Conservation (phyloP, 1,140 invertebrate species). For the Latrodectus geometricus region DNA sequence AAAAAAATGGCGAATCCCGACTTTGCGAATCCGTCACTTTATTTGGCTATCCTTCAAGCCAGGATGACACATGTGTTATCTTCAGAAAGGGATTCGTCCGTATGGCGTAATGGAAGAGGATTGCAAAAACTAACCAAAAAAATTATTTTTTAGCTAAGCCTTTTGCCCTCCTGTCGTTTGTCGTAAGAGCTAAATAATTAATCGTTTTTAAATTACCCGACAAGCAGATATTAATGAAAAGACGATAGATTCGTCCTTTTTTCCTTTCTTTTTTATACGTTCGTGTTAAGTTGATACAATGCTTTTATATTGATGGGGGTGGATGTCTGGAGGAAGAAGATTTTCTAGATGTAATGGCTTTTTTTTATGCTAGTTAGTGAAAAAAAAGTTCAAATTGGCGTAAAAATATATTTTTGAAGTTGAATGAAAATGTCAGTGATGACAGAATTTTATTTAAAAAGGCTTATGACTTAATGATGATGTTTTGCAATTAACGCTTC, state of each 20-base stretch:
- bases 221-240: slow-evolving; percentile 47
- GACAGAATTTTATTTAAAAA: no score
- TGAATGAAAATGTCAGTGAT: no score
- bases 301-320: background rate
- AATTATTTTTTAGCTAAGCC: slow-evolving; percentile 27
- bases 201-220: slow-evolving; percentile 57
- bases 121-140: slow-evolving; percentile 23
- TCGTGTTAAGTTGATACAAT: slow-evolving; percentile 2
- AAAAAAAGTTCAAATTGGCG: no score
- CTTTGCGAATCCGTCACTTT: slow-evolving; percentile 43
- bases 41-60: slow-evolving; percentile 41
- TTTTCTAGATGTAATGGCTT: no score
- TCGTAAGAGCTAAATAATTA: slow-evolving; percentile 50
- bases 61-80: slow-evolving; percentile 42
- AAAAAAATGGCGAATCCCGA: background rate
- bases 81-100: background rate
- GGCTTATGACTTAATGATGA: no score
- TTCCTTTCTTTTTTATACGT: background rate
- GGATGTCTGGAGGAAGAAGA: no score
- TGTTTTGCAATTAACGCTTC: no score
- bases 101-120: slow-evolving; percentile 30
- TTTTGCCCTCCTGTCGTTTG: slow-evolving; percentile 46
- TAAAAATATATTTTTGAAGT: no score
- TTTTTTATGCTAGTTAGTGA: no score
- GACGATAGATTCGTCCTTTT: slow-evolving; percentile 26